A percentile compares a stretch with the other conserved stretches of the same genome.
These are phyloP conservation scores for Caenorhabditis angaria DNA, from an alignment of 2,888 invertebrate genomes.

Conservation along the genomic window DNA sequence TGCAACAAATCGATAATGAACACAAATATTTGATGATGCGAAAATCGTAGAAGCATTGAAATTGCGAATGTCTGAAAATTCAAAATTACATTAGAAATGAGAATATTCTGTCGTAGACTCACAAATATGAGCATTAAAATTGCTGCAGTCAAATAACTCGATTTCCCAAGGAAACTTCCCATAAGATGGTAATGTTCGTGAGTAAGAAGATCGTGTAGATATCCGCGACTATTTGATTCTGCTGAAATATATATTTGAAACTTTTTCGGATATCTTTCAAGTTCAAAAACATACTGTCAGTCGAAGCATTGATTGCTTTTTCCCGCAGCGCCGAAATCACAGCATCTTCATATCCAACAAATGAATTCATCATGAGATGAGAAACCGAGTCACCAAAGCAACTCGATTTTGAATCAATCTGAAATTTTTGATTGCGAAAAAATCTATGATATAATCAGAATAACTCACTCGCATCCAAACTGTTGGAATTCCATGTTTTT, in stretches of 20 bases:
- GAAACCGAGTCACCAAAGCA: slow-evolving; percentile 95
- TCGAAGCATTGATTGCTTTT: background rate
- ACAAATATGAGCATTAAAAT: slow-evolving; percentile 98
- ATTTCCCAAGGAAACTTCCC: slow-evolving; percentile 92
- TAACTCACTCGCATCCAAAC: slow-evolving; percentile 73
- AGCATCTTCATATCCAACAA: slow-evolving; percentile 95
- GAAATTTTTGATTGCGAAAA: slow-evolving; percentile 24
- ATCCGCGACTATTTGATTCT: slow-evolving; percentile 53
- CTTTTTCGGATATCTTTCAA: background rate
- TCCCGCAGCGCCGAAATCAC: slow-evolving; percentile 80
- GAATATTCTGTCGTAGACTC: slow-evolving; percentile 77
- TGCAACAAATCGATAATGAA: slow-evolving; percentile 97
- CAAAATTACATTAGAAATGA: background rate
- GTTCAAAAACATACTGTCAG: background rate
- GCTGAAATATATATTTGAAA: background rate
- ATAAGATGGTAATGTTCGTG: slow-evolving; percentile 98
- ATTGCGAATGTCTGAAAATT: slow-evolving; percentile 94
- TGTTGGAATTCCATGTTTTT: slow-evolving; percentile 77
- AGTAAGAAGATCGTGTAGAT: slow-evolving; percentile 87
- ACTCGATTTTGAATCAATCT: slow-evolving; percentile 82
- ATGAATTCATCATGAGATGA: slow-evolving; percentile 87
- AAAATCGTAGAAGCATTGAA: slow-evolving; percentile 95
- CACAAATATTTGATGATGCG: slow-evolving; percentile 98
- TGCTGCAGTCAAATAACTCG: slow-evolving; percentile 92
- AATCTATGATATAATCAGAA: slow-evolving; percentile 3